A percentile compares a stretch with the other conserved stretches of the same genome.
Conservation (phyloP, 2,888 invertebrate genomes). For the Heliothis peltigera region DNA sequence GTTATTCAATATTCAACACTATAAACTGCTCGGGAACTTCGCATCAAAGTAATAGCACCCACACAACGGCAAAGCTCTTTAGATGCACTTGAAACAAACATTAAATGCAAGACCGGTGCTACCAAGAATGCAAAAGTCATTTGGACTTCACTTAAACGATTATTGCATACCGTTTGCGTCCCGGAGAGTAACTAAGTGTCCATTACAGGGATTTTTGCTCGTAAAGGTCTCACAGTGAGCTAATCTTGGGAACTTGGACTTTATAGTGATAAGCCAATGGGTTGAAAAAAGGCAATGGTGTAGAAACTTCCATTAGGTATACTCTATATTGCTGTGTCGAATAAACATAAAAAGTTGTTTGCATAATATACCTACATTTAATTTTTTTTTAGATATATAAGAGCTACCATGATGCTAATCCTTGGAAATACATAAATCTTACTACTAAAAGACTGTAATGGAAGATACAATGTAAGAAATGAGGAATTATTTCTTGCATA, state of each 20-base stretch:
- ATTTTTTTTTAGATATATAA: no score
- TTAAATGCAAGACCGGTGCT: slow-evolving; percentile 49
- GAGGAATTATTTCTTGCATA: slow-evolving; percentile 8
- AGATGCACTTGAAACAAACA: slow-evolving; percentile 49
- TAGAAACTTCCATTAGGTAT: slow-evolving; percentile 12
- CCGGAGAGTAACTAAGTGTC: slow-evolving; percentile 42
- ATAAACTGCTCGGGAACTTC: slow-evolving; percentile 45
- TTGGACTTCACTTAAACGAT: slow-evolving; percentile 48
- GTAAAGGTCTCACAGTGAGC: slow-evolving; percentile 1
- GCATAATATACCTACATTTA: neutral
- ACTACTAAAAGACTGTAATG: slow-evolving; percentile 1
- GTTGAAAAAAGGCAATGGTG: slow-evolving; percentile 39
- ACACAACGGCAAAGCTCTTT: slow-evolving; percentile 43
- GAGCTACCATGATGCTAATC: no score
- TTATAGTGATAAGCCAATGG: slow-evolving; percentile 38
- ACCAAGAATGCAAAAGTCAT: slow-evolving; percentile 53
- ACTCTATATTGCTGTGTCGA: neutral
- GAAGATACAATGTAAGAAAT: slow-evolving; percentile 4
- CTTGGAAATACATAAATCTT: neutral
- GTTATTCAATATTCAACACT: slow-evolving; percentile 48
- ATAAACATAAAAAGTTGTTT: neutral
- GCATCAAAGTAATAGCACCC: slow-evolving; percentile 39
- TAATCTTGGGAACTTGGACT: slow-evolving; percentile 23
- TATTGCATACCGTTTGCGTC: slow-evolving; percentile 44
- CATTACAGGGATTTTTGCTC: slow-evolving; percentile 29